These are phyloP conservation scores for Epizoanthus scotinus DNA, from an alignment of 92 coral and sea anemone species.

Conservation along the genomic window DNA sequence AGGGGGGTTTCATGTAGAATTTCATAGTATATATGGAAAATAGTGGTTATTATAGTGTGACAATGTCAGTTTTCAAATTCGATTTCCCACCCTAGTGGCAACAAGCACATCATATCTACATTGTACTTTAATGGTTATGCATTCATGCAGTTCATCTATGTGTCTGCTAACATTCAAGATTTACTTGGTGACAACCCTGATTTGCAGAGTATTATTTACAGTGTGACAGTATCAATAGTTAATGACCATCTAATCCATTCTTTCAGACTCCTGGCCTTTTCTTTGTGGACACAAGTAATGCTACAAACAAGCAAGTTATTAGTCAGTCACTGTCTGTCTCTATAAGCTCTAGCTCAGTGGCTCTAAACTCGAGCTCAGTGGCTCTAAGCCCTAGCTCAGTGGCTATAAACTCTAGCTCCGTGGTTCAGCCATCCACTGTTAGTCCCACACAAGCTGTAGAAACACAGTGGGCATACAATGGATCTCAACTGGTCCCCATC, in stretches of 20 bases:
- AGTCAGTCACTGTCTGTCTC: constrained; percentile 15
- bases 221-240: too few species aligned
- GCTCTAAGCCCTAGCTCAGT: constrained; percentile 34
- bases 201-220: too few species aligned
- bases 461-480: constrained; percentile 45
- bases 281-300: constrained; percentile 9
- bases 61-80: too few species aligned
- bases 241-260: neutral
- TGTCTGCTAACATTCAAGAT: constrained; percentile 38
- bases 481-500: constrained; percentile 49
- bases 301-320: neutral
- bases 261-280: constrained; percentile 44
- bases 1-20: too few species aligned
- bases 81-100: too few species aligned
- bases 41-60: too few species aligned
- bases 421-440: neutral
- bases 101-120: too few species aligned
- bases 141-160: too few species aligned
- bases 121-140: too few species aligned
- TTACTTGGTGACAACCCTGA: constrained; percentile 31
- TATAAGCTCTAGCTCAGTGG: constrained; percentile 33
- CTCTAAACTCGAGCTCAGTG: constrained; percentile 32
- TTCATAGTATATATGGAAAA: too few species aligned
- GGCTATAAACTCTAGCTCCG: constrained; percentile 29
- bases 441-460: constrained; percentile 10